Base-by-base conservation (phyloP, 2,797 vertebrate genomes). In the Coccyzus lansbergi region DNA sequence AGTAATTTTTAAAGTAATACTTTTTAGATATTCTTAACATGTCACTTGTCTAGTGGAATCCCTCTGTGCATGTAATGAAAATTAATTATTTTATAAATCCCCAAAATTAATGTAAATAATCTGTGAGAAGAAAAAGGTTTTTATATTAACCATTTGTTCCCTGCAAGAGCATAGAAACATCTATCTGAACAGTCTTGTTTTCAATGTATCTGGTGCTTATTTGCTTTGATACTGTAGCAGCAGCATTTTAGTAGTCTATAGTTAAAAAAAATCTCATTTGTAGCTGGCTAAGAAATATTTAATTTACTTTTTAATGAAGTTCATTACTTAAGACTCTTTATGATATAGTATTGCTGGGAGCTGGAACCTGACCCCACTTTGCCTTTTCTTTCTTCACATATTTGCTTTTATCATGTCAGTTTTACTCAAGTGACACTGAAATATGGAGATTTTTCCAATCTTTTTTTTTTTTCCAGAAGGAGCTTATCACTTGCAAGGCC, bases 381-480 rank as follows among this genome's bases (percentile, higher is more conserved):
- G 65, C 63, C 79, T 95, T 92, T 93, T 88, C 82, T 96, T 96
- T 96, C 93, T 95, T 94, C 86, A 88, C 71, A 77, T 96, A 96
- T 88, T 96, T 96, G 95, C 90, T 95, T 96, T 95, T 95, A 94
- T 96, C 78, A 80, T 81, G 80, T 95, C 92, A 92, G 88, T 94
- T 96, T 94, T 95, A 96, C 83, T 94, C 84, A 94, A 94, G 86
- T 88, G 80, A 93, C 65, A 79, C 49, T 87, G 91, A 94, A 96
- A 94, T 94, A 88, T 82, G 80, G 82, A 94, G 88, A 91, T 86
- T 93, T 96, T 96, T 74, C 52, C 6, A 1, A 42, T 44, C 12
- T 2, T 20, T 70, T 59, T 44, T 14, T 17, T n/a, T 24, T 21
- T 58, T 60, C 53, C 83, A 58, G 79, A 88, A 93, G 64, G 55